These are phyloP conservation scores for Chloebia gouldiae DNA, from an alignment of 2,113 vertebrate genomes.

Conservation along the genomic window DNA sequence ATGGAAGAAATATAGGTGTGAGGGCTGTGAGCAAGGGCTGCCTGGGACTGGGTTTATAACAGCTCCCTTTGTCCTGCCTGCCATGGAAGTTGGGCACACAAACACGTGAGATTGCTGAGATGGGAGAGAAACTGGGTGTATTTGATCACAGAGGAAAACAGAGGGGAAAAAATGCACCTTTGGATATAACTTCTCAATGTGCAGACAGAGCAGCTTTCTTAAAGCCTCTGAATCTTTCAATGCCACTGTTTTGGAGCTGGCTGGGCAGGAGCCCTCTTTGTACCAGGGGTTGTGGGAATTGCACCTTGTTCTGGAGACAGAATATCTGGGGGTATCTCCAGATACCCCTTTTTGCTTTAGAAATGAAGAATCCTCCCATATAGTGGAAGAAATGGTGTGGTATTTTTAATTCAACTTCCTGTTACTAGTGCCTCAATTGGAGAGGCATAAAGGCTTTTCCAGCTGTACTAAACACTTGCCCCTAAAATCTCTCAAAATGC, in stretches of 20 bases:
- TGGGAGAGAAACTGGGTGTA: background rate
- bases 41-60: background rate
- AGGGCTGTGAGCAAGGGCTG: background rate
- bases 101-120: background rate
- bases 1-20: conserved; percentile 43
- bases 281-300: background rate
- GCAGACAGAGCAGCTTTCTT: background rate
- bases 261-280: background rate
- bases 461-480: background rate
- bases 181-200: background rate
- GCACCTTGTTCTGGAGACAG: background rate
- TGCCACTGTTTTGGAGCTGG: background rate
- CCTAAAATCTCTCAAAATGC: background rate
- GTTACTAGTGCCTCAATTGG: background rate
- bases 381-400: accelerated
- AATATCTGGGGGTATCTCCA: background rate
- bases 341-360: background rate
- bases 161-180: background rate
- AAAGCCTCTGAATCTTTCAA: background rate
- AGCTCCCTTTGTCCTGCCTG: conserved; percentile 18
- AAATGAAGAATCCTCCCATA: background rate
- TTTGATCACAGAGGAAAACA: background rate
- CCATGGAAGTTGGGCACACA: background rate
- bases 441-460: background rate
- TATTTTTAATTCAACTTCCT: background rate